Evolutionary conservation across 1,140 invertebrate genomes (phyloP), one percentile per base, ranked within the genome.

Genomic region (Akabosia matsudoensis): DNA sequence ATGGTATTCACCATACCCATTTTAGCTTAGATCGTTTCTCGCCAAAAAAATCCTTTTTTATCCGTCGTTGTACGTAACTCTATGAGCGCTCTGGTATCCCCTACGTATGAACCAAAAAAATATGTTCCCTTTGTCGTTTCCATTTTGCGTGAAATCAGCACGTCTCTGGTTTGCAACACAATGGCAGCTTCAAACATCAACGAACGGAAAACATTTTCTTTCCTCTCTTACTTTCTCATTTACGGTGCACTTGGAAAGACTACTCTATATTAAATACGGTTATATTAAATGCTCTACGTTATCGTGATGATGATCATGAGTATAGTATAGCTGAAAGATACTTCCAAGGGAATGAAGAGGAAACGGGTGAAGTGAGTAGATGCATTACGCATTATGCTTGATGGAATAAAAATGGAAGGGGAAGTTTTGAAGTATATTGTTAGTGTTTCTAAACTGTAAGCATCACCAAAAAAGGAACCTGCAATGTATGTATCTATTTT

Each of bases 321-420:
- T n/a, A n/a, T n/a, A n/a, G n/a, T n/a, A n/a, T n/a, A n/a, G n/a
- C n/a, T n/a, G n/a, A 7, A 45, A 45, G 37, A 45, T 45, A 7
- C 37, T 10, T 18, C 18, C 7, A 45, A 10, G 37, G 37, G 7
- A 45, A 7, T 45, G 37, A 45, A 45, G 37, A 45, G 37, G 18
- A 56, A 56, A 22, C 54, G 54, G n/a, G 54, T 56, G 54, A 56
- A 56, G 24, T n/a, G n/a, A n/a, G n/a, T n/a, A n/a, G n/a, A n/a
- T n/a, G n/a, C n/a, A n/a, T n/a, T n/a, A n/a, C n/a, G 54, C 54
- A 56, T 56, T 56, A 56, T 13, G 4, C 54, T 10, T 56, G 54
- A 56, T 56, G 54, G 54, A 56, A 56, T 56, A n/a, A 22, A 22
- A 56, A 56, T 10, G 22, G n/a, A 56, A 56, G n/a, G n/a, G 18